phyloP scores from a whole-genome alignment of 1,140 invertebrate species.

The Drosophila aff. region DNA sequence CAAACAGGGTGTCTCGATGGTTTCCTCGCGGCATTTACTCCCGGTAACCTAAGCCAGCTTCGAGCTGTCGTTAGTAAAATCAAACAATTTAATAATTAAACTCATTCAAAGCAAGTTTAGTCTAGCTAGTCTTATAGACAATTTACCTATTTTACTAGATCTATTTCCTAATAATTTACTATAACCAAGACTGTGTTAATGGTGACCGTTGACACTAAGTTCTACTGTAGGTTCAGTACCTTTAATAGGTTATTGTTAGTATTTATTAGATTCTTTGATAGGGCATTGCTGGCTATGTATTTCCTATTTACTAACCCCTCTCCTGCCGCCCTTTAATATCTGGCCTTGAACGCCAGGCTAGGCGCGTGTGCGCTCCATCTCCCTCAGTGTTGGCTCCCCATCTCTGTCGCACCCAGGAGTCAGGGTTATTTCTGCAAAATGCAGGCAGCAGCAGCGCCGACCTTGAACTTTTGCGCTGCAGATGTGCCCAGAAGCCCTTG shows the following conservation, averaged over 20 bases:
- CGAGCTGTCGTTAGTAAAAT: neutral
- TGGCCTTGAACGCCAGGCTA: constrained; percentile 38
- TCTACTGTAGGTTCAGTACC: neutral
- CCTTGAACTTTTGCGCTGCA: constrained; percentile 77
- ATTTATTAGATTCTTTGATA: neutral
- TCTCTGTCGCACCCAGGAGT: constrained; percentile 38
- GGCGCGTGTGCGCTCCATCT: constrained; percentile 53
- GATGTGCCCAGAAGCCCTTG: constrained; percentile 35
- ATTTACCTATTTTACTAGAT: too few relatives aligned
- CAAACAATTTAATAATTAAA: neutral
- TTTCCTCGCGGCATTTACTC: neutral
- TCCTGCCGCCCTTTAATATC: constrained; percentile 1
- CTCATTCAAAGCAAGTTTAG: neutral
- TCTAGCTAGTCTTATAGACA: too few relatives aligned
- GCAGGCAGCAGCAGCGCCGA: constrained; percentile 44
- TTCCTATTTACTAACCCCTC: constrained; percentile 2
- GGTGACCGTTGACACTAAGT: neutral
- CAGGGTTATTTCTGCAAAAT: constrained; percentile 70
- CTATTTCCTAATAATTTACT: too few relatives aligned
- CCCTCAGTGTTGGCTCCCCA: constrained; percentile 18
- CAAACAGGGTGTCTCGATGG: constrained; percentile 28
- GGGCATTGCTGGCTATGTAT: neutral
- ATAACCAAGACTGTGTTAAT: neutral
- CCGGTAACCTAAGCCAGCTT: neutral
- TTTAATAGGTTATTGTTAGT: neutral